Conservation (phyloP, 1,140 invertebrate genomes). For the Parasteatoda tepidariorum region DNA sequence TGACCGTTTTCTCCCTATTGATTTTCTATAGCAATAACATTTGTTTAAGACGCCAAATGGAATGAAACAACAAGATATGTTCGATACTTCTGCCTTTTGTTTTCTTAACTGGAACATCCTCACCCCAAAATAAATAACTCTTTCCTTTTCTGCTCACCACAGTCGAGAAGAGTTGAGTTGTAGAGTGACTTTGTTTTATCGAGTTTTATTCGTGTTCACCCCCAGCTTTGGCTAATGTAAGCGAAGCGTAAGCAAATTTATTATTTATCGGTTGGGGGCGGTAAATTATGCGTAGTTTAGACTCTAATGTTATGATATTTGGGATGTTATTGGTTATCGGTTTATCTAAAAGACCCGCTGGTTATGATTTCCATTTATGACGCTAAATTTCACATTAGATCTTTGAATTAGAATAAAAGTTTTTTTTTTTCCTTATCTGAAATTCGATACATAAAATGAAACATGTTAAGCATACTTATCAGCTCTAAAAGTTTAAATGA, state of each 20-base stretch:
- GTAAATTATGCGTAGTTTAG: conserved; percentile 34
- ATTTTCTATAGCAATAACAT: conserved; percentile 59
- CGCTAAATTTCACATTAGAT: not conserved
- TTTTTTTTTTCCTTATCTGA: not conserved
- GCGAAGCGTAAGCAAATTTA: conserved; percentile 30
- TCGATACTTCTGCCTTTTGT: conserved; percentile 46
- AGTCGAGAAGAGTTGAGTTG: conserved; percentile 44
- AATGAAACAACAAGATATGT: conserved; percentile 58
- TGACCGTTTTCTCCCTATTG: conserved; percentile 32
- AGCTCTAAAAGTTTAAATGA: not conserved
- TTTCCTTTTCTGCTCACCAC: not conserved
- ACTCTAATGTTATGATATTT: conserved; percentile 7
- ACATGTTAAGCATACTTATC: not conserved
- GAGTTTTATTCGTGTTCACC: conserved; percentile 36
- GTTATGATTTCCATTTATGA: not conserved
- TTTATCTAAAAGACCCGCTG: not conserved
- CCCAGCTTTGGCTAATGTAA: not conserved
- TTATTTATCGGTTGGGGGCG: conserved; percentile 41
- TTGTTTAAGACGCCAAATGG: conserved; percentile 59
- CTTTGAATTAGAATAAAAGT: not conserved
- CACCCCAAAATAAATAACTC: conserved; percentile 47
- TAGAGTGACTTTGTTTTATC: not conserved
- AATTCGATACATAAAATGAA: not conserved
- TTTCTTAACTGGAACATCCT: conserved; percentile 25
- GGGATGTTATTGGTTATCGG: conserved; percentile 47